A percentile compares a stretch with the other conserved stretches of the same genome.
These are phyloP conservation scores for Semicossyphus pulcher DNA, from an alignment of 2,113 vertebrate genomes.

Conservation along the genomic window DNA sequence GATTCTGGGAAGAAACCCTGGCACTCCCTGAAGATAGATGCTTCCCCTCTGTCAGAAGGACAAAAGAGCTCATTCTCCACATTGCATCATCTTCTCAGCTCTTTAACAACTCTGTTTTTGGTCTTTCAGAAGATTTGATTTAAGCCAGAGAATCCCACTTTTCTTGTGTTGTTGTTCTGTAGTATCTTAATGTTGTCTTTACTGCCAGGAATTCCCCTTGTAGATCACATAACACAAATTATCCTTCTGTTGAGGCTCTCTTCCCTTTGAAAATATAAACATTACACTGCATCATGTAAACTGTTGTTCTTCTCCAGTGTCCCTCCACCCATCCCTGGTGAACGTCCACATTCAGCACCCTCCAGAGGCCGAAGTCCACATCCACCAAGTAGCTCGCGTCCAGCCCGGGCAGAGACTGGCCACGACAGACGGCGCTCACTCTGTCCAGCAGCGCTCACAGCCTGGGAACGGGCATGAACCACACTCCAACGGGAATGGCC, in stretches of 20 bases:
- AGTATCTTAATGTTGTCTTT: constrained; percentile 37
- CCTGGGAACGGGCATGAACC: constrained; percentile 66
- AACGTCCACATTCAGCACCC: constrained; percentile 87
- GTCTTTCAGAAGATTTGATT: constrained; percentile 65
- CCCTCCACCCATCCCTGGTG: constrained; percentile 84
- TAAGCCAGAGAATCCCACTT: constrained; percentile 48
- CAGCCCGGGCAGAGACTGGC: constrained; percentile 70
- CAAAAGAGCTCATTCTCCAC: constrained; percentile 62
- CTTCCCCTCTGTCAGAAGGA: constrained; percentile 60
- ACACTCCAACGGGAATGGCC: constrained; percentile 43
- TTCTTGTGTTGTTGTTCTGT: constrained; percentile 50
- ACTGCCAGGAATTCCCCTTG: constrained; percentile 44
- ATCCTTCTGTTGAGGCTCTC: constrained; percentile 41
- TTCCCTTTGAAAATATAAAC: constrained; percentile 43
- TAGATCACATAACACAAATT: constrained; percentile 41
- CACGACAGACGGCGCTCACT: constrained; percentile 82
- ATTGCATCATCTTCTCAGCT: constrained; percentile 61
- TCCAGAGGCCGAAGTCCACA: constrained; percentile 80
- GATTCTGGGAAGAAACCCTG: constrained; percentile 71
- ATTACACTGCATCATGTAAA: constrained; percentile 31
- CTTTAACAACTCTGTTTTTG: constrained; percentile 60
- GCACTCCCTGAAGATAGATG: constrained; percentile 72
- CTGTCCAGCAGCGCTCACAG: constrained; percentile 84
- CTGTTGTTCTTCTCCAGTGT: constrained; percentile 63
- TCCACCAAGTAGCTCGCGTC: constrained; percentile 86